phyloP scores from a whole-genome alignment of 1,140 invertebrate species.

The Temnothorax longispinosus region DNA sequence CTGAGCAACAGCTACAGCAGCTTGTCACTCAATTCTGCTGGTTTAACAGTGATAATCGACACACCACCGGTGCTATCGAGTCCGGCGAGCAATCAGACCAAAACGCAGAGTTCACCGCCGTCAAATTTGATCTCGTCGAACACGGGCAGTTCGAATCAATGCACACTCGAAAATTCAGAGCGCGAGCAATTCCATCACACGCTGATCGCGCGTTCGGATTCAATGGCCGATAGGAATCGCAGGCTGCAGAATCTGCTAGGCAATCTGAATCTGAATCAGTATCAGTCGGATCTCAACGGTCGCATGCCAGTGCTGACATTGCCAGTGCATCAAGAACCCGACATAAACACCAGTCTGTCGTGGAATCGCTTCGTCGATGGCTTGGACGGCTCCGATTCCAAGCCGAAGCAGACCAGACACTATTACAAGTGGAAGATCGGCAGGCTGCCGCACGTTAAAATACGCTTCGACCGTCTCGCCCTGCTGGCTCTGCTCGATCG shows the following conservation, averaged over 20 bases:
- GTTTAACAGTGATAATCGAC: slow-evolving; percentile 88
- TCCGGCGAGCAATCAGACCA: slow-evolving; percentile 78
- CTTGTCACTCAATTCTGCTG: slow-evolving; percentile 86
- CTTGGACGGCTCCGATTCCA: slow-evolving; percentile 75
- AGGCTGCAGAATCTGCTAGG: slow-evolving; percentile 78
- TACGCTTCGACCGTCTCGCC: slow-evolving; percentile 96
- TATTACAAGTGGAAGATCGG: slow-evolving; percentile 95
- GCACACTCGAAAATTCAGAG: slow-evolving; percentile 66
- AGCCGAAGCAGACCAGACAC: slow-evolving; percentile 88
- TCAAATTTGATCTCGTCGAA: slow-evolving; percentile 76
- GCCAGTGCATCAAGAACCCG: slow-evolving; percentile 73
- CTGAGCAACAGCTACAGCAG: slow-evolving; percentile 87
- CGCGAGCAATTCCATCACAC: slow-evolving; percentile 70
- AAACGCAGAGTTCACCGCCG: slow-evolving; percentile 78
- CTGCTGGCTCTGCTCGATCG: slow-evolving; percentile 97
- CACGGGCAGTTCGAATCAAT: slow-evolving; percentile 69
- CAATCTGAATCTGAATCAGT: slow-evolving; percentile 73
- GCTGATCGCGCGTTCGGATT: slow-evolving; percentile 66
- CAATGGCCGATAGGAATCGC: slow-evolving; percentile 74
- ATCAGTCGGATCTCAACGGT: slow-evolving; percentile 69
- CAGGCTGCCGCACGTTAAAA: slow-evolving; percentile 90
- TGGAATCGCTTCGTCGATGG: slow-evolving; percentile 83
- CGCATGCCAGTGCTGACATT: slow-evolving; percentile 76
- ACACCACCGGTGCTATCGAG: slow-evolving; percentile 85
- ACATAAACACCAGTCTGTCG: slow-evolving; percentile 77